Evolutionary conservation across 2,113 vertebrate genomes (phyloP).

Genomic region (Pelvicachromis taeniatus): DNA sequence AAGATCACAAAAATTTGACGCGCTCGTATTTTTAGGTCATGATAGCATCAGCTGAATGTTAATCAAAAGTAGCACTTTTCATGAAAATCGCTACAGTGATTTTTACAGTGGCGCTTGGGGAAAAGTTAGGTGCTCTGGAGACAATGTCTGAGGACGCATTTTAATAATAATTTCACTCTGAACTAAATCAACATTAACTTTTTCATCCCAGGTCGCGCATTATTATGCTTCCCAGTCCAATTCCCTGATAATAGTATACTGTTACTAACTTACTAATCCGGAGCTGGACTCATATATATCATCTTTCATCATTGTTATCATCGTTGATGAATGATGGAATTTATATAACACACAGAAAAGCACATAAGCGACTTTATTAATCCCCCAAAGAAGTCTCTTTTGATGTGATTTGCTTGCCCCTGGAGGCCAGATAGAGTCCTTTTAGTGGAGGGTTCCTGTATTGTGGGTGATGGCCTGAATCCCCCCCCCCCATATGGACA

Average conservation of each 20-base stretch:
- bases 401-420: constrained; percentile 21
- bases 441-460: constrained; percentile 25
- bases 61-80: not conserved
- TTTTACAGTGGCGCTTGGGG: not conserved
- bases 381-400: not conserved
- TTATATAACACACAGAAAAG: not conserved
- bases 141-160: not conserved
- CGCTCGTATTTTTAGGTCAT: not conserved
- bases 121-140: not conserved
- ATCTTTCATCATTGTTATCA: not conserved
- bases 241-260: not conserved
- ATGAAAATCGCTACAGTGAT: not conserved
- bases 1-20: fast-evolving
- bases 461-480: constrained; percentile 46
- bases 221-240: not conserved
- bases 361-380: not conserved
- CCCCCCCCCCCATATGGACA: constrained; percentile 33
- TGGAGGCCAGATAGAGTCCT: not conserved
- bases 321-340: not conserved
- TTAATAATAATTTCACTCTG: not conserved
- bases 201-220: not conserved
- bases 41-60: not conserved
- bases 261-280: not conserved
- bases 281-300: not conserved
- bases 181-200: not conserved